Conservation (phyloP, 2,113 vertebrate species). For the Microcebus tavaratra region DNA sequence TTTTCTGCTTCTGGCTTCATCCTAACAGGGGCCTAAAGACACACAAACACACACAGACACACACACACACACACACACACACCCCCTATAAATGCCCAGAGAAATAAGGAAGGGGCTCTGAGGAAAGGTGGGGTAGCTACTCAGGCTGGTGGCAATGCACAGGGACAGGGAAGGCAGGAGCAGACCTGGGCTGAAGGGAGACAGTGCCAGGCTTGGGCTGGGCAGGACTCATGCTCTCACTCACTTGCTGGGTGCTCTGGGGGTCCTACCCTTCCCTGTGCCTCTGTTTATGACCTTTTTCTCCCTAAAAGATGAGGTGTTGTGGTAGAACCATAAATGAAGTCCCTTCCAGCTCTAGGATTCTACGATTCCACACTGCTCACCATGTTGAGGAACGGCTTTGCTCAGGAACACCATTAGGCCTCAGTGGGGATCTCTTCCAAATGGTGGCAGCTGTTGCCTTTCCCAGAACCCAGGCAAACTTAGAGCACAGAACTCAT, state of each 20-base stretch:
- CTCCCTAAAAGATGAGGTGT: neutral
- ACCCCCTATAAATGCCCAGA: neutral
- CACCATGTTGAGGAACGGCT: neutral
- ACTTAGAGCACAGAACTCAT: neutral
- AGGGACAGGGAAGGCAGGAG: neutral
- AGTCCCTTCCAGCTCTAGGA: neutral
- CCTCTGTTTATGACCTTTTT: neutral
- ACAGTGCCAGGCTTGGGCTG: neutral
- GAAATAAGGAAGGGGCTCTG: constrained; percentile 11
- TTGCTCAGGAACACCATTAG: neutral
- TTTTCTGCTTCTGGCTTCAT: constrained; percentile 9
- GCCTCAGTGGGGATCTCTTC: neutral
- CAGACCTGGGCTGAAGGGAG: neutral
- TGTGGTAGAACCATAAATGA: neutral
- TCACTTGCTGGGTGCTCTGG: neutral
- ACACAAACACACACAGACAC: too few relatives aligned
- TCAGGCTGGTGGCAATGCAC: neutral
- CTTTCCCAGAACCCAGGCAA: neutral
- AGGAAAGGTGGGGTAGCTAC: neutral
- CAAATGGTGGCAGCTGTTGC: neutral
- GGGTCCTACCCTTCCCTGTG: neutral
- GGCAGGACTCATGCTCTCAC: neutral
- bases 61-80: neutral
- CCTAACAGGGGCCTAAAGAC: neutral
- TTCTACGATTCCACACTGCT: neutral